These are phyloP conservation scores for Rhyacophila brunnea DNA, from an alignment of 1,140 invertebrate species.

Conservation along the genomic window DNA sequence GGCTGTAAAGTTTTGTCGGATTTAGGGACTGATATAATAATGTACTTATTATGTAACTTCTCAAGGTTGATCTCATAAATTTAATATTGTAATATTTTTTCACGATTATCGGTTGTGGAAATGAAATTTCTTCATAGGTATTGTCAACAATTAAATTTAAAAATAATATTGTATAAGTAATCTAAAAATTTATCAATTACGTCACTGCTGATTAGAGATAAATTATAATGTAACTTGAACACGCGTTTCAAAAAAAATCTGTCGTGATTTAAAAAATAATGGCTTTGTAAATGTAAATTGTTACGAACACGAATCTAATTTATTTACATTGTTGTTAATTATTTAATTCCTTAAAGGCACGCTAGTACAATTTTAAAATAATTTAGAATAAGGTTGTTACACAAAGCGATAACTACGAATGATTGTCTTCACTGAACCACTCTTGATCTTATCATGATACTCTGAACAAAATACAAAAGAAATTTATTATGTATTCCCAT, in stretches of 20 bases:
- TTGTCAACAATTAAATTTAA: too few species aligned
- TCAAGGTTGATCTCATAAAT: too few species aligned
- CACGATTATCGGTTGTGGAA: conserved; percentile 28
- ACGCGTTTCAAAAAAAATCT: neutral
- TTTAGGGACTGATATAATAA: too few species aligned
- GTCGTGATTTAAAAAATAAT: neutral
- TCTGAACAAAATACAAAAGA: too few species aligned
- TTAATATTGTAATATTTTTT: neutral
- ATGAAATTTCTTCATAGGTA: conserved; percentile 14
- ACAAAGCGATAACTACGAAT: too few species aligned
- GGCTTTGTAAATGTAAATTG: too few species aligned
- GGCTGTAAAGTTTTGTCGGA: too few species aligned
- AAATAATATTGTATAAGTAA: neutral
- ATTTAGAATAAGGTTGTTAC: conserved; percentile 8
- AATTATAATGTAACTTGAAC: neutral
- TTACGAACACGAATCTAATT: neutral
- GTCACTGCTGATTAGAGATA: neutral
- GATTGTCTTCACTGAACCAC: too few species aligned
- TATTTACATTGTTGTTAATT: conserved; percentile 24
- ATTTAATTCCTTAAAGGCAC: conserved; percentile 16
- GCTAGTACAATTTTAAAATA: conserved; percentile 29
- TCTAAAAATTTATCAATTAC: neutral
- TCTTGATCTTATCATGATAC: too few species aligned
- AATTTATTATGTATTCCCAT: too few species aligned
- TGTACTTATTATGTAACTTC: too few species aligned